Conservation (phyloP, 2,797 vertebrate genomes). For the Crypturellus tataupa region DNA sequence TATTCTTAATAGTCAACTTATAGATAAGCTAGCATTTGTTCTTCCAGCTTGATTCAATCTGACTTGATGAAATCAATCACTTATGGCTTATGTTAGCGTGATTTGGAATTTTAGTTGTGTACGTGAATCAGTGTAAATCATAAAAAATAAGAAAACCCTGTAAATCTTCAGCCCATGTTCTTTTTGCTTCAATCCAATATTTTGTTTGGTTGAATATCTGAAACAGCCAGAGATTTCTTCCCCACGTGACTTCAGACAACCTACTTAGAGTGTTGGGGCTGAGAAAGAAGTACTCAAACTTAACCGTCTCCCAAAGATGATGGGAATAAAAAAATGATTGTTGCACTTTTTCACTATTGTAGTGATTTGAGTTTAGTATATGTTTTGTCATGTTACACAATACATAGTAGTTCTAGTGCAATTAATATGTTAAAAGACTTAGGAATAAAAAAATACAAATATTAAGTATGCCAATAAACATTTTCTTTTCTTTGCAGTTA, state of each 20-base stretch:
- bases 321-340: neutral
- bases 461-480: neutral
- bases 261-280: neutral
- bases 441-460: neutral
- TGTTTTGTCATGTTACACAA: neutral
- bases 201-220: neutral
- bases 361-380: neutral
- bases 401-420: neutral
- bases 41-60: neutral
- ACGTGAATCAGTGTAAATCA: too few species aligned
- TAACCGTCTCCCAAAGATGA: neutral
- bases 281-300: neutral
- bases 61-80: neutral
- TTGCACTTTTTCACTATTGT: neutral
- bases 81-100: neutral
- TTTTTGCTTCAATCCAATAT: too few species aligned
- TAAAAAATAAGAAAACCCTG: neutral
- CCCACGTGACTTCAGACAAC: neutral
- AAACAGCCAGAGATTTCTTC: neutral
- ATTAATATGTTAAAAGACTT: neutral
- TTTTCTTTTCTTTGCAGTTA: slow-evolving; percentile 77
- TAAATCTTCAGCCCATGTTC: neutral
- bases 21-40: neutral
- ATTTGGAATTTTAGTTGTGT: neutral
- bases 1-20: neutral